Percentiles rank a stretch among this genome's conserved stretches.
phyloP scores from a whole-genome alignment of 2,888 invertebrate species.

The Pycnomerus fuliginosus region DNA sequence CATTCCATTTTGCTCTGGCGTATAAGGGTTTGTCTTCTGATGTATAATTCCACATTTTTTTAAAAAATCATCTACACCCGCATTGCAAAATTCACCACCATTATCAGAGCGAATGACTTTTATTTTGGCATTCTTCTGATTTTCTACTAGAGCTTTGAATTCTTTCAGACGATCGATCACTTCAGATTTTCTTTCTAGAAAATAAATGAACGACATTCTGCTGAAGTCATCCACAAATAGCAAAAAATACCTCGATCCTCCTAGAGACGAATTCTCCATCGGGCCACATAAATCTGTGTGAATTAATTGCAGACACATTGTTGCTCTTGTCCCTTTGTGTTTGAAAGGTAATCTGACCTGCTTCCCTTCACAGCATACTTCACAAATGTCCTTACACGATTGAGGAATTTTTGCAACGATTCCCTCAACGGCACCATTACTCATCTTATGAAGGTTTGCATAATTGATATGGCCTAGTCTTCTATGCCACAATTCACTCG shows the following conservation, averaged over 20 bases:
- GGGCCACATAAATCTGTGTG: not conserved
- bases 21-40: not conserved
- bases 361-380: not conserved
- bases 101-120: constrained; percentile 18
- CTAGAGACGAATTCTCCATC: not conserved
- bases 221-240: not conserved
- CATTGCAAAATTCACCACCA: constrained; percentile 20
- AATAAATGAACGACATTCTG: constrained; percentile 23
- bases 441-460: not conserved
- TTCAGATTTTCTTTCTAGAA: constrained; percentile 20
- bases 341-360: not conserved
- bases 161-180: constrained; percentile 17
- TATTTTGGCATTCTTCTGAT: constrained; percentile 15
- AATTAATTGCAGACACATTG: not conserved
- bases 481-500: not conserved
- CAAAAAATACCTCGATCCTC: not conserved
- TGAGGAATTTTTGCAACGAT: no score
- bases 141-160: constrained; percentile 16
- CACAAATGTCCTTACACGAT: not conserved
- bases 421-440: not conserved
- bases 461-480: not conserved
- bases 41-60: not conserved
- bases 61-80: constrained; percentile 13
- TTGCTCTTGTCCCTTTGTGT: not conserved
- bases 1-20: not conserved